Base-by-base conservation (phyloP, 2,113 vertebrate genomes). In the Cettia cetti region DNA sequence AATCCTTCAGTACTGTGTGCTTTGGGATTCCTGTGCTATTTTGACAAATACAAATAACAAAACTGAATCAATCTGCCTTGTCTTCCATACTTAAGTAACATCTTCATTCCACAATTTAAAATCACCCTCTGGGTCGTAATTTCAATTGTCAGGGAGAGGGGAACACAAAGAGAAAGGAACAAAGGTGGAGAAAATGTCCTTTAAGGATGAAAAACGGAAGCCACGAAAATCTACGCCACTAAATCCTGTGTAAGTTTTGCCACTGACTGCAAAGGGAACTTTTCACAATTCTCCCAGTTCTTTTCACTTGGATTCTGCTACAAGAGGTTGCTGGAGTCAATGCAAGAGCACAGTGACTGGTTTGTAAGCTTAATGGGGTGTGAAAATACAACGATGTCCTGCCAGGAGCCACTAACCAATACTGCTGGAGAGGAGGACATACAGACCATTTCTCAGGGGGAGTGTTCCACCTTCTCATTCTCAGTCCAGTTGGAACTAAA, bases 251-350 rank as follows among this genome's bases (percentile, higher is more conserved):
- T 27, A 57, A 75, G 6, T 72, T 75, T 71, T 79, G 81, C 50
- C n/a, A 47, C 7, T 72, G 66, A 35, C 37, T 76, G 57, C 37
- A 71, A 57, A 76, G 28, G 18, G 49, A 75, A 85, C 61, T 89
- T 82, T 33, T 44, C 78, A 76, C 74, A 50, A 26, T 75, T 89
- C 14, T 69, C 24, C 74, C 6, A 1, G 44, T 75, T 95, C 82
- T 72, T 69, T 92, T 71, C 57, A n/a, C 47, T 84, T 19, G 57
- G 57, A 72, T 68, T 94, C 49, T 85, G 61, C 77, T 75, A 40
- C 18, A 52, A 31, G 31, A 68, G 28, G 19, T 56, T 64, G 42
- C 26, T 53, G 64, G 52, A 92, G 77, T 74, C 45, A 82, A 21
- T 27, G 44, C 57, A 64, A 47, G 26, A 89, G 57, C 45, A 78